These are phyloP conservation scores for Drosophila monieri DNA, from an alignment of 2,888 invertebrate species.

Conservation along the genomic window DNA sequence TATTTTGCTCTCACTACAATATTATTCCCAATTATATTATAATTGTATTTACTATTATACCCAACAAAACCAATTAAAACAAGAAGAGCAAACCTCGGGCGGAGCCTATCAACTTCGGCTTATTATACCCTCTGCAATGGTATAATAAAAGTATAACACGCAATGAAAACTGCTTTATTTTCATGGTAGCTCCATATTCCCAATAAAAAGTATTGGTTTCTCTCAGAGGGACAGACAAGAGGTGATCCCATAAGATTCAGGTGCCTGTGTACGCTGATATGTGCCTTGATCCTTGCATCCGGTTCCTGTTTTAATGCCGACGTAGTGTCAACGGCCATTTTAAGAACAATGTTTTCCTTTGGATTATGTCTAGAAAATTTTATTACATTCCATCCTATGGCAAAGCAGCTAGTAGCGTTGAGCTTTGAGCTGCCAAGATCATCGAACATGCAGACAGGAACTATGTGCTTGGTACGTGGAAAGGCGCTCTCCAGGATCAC, in stretches of 20 bases:
- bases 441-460: constrained; percentile 15
- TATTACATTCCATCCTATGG: not conserved
- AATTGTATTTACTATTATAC: too few relatives aligned
- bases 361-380: accelerated
- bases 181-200: not conserved
- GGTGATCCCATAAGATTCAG: constrained; percentile 3
- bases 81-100: too few relatives aligned
- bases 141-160: too few relatives aligned
- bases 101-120: too few relatives aligned
- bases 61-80: too few relatives aligned
- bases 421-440: not conserved
- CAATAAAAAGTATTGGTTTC: not conserved
- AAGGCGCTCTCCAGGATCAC: constrained; percentile 24
- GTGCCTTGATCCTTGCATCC: too few relatives aligned
- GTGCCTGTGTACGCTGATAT: not conserved
- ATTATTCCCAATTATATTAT: too few relatives aligned
- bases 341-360: not conserved
- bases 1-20: not conserved
- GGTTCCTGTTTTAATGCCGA: too few relatives aligned
- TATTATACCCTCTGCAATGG: too few relatives aligned
- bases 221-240: constrained; percentile 9
- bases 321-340: not conserved
- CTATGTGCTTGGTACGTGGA: constrained; percentile 1
- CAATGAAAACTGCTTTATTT: not conserved
- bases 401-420: not conserved